Percentiles rank a stretch among this genome's conserved stretches.
Evolutionary conservation across 2,113 vertebrate genomes (phyloP).

Genomic region (Rynchops niger): DNA sequence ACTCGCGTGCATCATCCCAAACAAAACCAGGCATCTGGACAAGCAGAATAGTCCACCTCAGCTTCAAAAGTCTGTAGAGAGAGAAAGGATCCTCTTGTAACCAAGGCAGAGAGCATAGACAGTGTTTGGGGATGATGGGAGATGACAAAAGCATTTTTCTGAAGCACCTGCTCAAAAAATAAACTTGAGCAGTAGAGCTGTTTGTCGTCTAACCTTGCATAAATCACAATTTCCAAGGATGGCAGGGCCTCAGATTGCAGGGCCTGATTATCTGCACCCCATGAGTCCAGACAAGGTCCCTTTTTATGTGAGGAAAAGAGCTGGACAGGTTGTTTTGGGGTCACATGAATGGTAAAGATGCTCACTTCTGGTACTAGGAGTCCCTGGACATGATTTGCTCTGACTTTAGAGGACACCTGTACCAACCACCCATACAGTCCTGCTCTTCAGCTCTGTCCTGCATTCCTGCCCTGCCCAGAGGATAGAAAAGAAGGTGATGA

Average conservation of each 20-base stretch:
- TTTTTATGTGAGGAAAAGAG: neutral
- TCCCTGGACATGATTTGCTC: neutral
- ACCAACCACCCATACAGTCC: accelerated
- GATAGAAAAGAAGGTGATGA: neutral
- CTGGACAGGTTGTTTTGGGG: neutral
- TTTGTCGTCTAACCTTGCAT: no score
- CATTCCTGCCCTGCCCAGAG: neutral
- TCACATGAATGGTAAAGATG: neutral
- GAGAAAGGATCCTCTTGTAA: neutral
- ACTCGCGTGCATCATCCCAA: neutral
- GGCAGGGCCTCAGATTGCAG: neutral
- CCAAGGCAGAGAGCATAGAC: neutral
- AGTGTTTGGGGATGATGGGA: neutral
- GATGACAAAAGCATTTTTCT: neutral
- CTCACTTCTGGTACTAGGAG: neutral
- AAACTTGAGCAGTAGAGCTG: neutral
- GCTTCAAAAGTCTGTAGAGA: neutral
- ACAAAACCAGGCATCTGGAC: neutral
- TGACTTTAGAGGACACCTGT: neutral
- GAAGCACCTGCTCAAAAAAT: neutral
- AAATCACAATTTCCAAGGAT: neutral
- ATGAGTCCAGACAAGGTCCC: accelerated
- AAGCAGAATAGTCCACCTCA: accelerated
- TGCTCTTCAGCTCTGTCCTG: neutral
- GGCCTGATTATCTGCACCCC: neutral